Evolutionary conservation across 1,140 invertebrate species (phyloP).

Genomic region (Contarinia nasturtii): DNA sequence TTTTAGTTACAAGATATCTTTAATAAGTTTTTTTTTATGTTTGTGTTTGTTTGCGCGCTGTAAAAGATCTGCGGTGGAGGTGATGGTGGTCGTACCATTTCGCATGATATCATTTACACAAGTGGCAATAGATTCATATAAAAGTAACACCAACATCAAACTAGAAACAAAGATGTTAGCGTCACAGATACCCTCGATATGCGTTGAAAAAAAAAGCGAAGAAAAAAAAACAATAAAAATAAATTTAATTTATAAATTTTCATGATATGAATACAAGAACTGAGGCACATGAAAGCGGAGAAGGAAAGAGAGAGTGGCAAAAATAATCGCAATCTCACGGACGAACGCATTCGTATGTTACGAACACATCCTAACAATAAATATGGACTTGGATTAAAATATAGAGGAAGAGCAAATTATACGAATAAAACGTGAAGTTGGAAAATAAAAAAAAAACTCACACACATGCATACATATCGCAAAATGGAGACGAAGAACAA

Average conservation of each 20-base stretch:
- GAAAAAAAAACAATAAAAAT: constrained; percentile 2
- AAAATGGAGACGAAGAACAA: no score
- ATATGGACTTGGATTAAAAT: no score
- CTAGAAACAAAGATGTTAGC: constrained; percentile 13
- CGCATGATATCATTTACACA: neutral
- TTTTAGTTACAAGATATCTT: no score
- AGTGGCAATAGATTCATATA: constrained; percentile 12
- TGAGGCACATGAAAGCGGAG: constrained; percentile 5
- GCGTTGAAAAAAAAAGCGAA: no score
- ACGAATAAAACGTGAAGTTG: no score
- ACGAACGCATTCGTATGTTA: constrained; percentile 10
- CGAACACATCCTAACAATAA: neutral
- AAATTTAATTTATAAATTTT: constrained; percentile 3
- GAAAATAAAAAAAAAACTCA: no score
- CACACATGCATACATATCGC: no score
- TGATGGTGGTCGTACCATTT: constrained; percentile 9
- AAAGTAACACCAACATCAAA: constrained; percentile 6
- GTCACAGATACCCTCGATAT: neutral
- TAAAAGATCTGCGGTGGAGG: constrained; percentile 6
- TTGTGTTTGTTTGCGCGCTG: constrained; percentile 13
- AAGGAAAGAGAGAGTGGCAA: constrained; percentile 10
- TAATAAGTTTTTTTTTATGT: constrained; percentile 2
- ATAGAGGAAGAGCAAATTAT: no score
- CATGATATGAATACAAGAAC: constrained; percentile 2
- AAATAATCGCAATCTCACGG: constrained; percentile 17